Evolutionary conservation across 2,797 vertebrate species (phyloP).

Genomic region (Decapterus maruadsi): DNA sequence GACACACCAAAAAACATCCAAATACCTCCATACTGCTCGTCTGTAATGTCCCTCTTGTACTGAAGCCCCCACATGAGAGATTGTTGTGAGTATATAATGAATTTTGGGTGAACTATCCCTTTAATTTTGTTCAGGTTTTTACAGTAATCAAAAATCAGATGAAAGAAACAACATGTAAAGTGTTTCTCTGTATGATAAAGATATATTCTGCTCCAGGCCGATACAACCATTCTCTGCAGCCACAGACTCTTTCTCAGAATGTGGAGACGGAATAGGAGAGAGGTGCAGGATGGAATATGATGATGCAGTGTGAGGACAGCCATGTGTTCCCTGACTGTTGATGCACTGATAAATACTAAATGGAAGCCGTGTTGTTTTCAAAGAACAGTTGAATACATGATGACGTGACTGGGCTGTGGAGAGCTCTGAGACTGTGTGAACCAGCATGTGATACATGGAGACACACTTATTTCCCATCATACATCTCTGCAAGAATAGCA

Average conservation of each 20-base stretch:
- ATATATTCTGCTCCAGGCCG: neutral
- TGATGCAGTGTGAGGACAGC: constrained; percentile 45
- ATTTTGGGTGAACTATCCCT: too few relatives aligned
- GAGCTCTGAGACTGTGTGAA: constrained; percentile 37
- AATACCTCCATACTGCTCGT: too few relatives aligned
- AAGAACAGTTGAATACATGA: constrained; percentile 38
- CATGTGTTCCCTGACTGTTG: constrained; percentile 62
- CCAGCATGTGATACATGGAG: constrained; percentile 61
- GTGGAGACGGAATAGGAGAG: constrained; percentile 1
- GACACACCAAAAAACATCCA: too few relatives aligned
- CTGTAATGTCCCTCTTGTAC: too few relatives aligned
- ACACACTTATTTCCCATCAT: constrained; percentile 52
- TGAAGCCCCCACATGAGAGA: too few relatives aligned
- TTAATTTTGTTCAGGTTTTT: too few relatives aligned
- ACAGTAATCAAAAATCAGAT: constrained; percentile 7
- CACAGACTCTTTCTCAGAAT: constrained; percentile 1
- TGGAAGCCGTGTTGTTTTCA: constrained; percentile 68
- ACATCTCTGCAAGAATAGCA: constrained; percentile 30
- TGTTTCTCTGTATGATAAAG: neutral
- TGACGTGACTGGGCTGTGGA: constrained; percentile 51
- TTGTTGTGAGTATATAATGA: too few relatives aligned
- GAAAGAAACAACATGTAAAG: constrained; percentile 28
- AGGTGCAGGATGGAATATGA: constrained; percentile 49
- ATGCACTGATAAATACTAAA: constrained; percentile 72
- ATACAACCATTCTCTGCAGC: constrained; percentile 1